Evolutionary conservation across 2,888 invertebrate species (phyloP).

Genomic region (Amiota minor): DNA sequence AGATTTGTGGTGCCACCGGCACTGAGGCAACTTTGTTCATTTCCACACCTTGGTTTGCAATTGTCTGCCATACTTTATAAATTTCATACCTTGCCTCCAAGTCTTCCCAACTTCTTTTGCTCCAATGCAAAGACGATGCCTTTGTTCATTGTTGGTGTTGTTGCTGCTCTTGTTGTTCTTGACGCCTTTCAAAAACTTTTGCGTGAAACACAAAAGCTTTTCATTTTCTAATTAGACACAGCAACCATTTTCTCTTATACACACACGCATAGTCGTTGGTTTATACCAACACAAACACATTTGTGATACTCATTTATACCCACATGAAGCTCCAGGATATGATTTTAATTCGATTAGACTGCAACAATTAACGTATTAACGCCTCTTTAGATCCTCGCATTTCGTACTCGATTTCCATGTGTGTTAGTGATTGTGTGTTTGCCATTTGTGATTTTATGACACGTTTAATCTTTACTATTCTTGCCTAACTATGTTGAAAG

Average conservation of each 20-base stretch:
- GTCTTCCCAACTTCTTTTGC: no score
- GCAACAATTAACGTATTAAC: conserved; percentile 74
- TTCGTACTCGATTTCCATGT: conserved; percentile 29
- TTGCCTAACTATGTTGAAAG: conserved; percentile 3
- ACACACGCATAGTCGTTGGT: conserved; percentile 28
- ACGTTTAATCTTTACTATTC: conserved; percentile 25
- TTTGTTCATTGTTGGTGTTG: conserved; percentile 4
- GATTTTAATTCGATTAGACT: conserved; percentile 74
- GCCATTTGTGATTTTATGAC: conserved; percentile 25
- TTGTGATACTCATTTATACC: conserved; percentile 28
- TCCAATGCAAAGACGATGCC: background rate
- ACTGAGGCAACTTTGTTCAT: conserved; percentile 28
- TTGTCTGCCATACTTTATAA: conserved; percentile 24
- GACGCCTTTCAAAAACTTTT: conserved; percentile 51
- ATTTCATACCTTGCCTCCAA: background rate
- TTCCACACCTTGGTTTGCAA: conserved; percentile 59
- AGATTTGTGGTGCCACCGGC: conserved; percentile 46
- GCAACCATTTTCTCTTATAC: conserved; percentile 41
- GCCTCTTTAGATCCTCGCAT: conserved; percentile 66
- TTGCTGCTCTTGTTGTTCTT: background rate
- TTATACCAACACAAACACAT: conserved; percentile 14
- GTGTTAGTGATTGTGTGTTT: conserved; percentile 22
- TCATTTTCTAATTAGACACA: conserved; percentile 68
- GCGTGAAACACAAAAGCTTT: conserved; percentile 42
- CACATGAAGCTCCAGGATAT: conserved; percentile 58